Conservation (phyloP, 1,140 invertebrate species). For the Penaeus indicus region DNA sequence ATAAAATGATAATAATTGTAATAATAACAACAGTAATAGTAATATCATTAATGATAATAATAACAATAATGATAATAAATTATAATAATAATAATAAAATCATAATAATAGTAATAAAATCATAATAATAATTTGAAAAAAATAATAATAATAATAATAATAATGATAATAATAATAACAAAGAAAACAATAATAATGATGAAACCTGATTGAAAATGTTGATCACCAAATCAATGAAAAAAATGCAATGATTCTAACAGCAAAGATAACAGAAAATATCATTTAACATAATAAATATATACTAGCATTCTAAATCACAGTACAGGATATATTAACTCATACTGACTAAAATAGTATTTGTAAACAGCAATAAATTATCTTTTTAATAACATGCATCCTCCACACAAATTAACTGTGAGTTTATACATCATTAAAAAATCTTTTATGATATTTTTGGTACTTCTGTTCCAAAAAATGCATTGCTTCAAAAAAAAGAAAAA, state of each 20-base stretch:
- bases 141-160: conserved; percentile 16
- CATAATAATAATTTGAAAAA: conserved; percentile 1
- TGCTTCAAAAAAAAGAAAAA: no score
- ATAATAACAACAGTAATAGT: no score
- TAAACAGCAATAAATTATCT: no score
- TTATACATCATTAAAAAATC: no score
- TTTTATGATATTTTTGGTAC: no score
- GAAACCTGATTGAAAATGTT: background rate
- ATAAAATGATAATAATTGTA: background rate
- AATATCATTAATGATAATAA: no score
- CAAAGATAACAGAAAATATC: background rate
- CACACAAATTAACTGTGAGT: no score
- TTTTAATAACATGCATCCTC: no score
- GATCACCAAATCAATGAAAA: background rate
- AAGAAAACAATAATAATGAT: conserved; percentile 9
- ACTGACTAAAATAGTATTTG: no score
- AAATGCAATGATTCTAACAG: background rate
- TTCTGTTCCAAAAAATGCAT: no score
- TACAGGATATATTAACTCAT: background rate
- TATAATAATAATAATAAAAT: no score
- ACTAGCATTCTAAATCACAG: background rate
- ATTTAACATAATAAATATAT: background rate
- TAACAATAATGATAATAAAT: background rate
- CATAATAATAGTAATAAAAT: background rate
- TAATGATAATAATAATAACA: background rate